A percentile compares a stretch with the other conserved stretches of the same genome.
Conservation (phyloP, 2,113 vertebrate genomes). For the Mus musculus region GRCm39 chr1:91966001-91966500, state of each 20-base stretch:
- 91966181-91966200: background rate
- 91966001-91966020: background rate
- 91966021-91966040: background rate
- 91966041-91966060: background rate
- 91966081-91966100: background rate
- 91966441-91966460: background rate
- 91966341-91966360: background rate
- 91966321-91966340: background rate
- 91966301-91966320: background rate
- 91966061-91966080: background rate
- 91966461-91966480: too few species aligned
- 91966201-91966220: background rate
- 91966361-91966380: background rate
- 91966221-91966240: background rate
- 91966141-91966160: background rate
- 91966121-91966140: background rate
- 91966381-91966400: background rate
- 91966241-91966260: background rate
- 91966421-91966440: background rate
- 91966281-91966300: fast-evolving
- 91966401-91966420: background rate
- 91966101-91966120: background rate
- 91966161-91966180: background rate
- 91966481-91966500: background rate
- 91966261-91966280: background rate